These are phyloP conservation scores for Centropus unirufus DNA, from an alignment of 2,113 vertebrate genomes.

Conservation along the genomic window DNA sequence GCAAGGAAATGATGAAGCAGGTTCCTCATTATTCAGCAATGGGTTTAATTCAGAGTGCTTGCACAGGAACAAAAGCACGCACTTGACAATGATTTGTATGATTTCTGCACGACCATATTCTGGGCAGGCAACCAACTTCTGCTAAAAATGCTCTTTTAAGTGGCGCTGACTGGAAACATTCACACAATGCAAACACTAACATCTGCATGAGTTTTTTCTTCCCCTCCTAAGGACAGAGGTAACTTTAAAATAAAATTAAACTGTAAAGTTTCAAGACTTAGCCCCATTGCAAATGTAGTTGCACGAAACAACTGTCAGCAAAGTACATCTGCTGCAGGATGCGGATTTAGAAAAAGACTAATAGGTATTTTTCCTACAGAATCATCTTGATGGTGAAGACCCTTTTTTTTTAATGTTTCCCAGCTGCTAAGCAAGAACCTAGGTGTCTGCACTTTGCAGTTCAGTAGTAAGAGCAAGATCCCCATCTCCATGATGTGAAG, in stretches of 20 bases:
- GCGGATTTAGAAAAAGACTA: neutral
- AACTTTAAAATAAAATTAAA: neutral
- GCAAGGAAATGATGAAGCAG: constrained; percentile 26
- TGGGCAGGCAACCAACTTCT: constrained; percentile 20
- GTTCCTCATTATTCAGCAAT: constrained; percentile 22
- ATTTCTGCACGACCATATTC: neutral
- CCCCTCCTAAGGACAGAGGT: neutral
- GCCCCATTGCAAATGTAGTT: neutral
- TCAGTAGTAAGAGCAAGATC: neutral
- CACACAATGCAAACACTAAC: neutral
- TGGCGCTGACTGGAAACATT: neutral
- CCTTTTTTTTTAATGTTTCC: neutral
- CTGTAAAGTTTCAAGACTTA: neutral
- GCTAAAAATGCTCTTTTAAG: constrained; percentile 8
- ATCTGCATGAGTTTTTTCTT: neutral
- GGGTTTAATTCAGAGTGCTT: neutral
- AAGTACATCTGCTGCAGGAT: neutral
- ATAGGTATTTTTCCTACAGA: neutral
- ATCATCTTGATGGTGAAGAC: neutral
- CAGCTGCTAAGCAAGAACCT: neutral
- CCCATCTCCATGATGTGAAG: neutral
- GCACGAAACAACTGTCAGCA: neutral
- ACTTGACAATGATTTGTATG: constrained; percentile 20
- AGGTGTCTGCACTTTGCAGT: neutral
- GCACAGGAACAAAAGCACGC: neutral